A percentile compares a stretch with the other conserved stretches of the same genome.
phyloP scores from a whole-genome alignment of 2,113 vertebrate species.

The Lepisosteus oculatus region DNA sequence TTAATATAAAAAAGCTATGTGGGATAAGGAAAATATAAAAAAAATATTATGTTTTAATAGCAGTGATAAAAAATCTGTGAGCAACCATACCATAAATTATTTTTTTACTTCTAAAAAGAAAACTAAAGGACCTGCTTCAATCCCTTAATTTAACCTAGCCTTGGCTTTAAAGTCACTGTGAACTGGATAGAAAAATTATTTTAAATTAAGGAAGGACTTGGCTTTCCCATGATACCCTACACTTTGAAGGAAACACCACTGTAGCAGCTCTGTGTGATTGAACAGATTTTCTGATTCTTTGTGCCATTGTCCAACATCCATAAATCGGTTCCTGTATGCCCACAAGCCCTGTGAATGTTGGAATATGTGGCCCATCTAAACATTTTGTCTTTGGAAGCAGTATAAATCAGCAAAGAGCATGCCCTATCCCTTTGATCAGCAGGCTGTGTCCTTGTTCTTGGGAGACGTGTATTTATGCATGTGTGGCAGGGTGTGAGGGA shows the following conservation, averaged over 20 bases:
- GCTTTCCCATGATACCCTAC: slow-evolving; percentile 24
- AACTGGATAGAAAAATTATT: slow-evolving; percentile 6
- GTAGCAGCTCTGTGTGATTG: slow-evolving; percentile 54
- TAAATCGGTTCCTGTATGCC: slow-evolving; percentile 42
- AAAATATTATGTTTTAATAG: not conserved
- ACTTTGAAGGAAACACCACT: slow-evolving; percentile 37
- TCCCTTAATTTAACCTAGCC: slow-evolving; percentile 34
- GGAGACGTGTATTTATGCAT: slow-evolving; percentile 31
- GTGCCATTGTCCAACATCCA: slow-evolving; percentile 31
- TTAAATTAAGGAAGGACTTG: slow-evolving; percentile 29
- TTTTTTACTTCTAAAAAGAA: slow-evolving; percentile 27
- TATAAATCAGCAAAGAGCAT: slow-evolving; percentile 59
- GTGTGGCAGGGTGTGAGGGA: slow-evolving; percentile 15
- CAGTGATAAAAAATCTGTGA: slow-evolving; percentile 22
- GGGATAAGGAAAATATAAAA: slow-evolving; percentile 1
- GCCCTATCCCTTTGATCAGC: slow-evolving; percentile 59
- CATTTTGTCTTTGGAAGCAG: slow-evolving; percentile 40
- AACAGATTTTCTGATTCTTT: slow-evolving; percentile 49
- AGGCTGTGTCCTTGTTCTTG: slow-evolving; percentile 41
- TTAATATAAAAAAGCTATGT: slow-evolving; percentile 25
- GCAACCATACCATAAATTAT: slow-evolving; percentile 29
- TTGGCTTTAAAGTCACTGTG: slow-evolving; percentile 20
- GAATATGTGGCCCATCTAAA: slow-evolving; percentile 24
- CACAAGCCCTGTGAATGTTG: slow-evolving; percentile 19
- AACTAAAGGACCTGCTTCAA: slow-evolving; percentile 25